Percentiles rank a stretch among this genome's conserved stretches.
phyloP scores from a whole-genome alignment of 2,888 invertebrate genomes.

The Hypselothyrea guttata region DNA sequence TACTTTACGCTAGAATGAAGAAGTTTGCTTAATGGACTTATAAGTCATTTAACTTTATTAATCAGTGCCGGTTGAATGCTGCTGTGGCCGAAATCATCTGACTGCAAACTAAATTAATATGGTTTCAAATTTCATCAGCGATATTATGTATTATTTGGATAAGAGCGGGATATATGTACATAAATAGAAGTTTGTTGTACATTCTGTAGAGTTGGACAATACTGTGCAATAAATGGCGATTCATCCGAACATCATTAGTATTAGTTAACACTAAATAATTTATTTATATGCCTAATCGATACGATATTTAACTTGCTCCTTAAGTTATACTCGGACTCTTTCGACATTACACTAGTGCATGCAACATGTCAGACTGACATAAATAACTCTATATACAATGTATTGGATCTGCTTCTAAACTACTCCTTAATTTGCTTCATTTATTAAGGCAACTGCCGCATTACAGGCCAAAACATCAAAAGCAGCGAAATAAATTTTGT shows the following conservation, averaged over 20 bases:
- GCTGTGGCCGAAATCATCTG: slow-evolving; percentile 17
- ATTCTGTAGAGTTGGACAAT: too few relatives aligned
- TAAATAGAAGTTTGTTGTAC: too few relatives aligned
- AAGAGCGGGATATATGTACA: too few relatives aligned
- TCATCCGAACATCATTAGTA: too few relatives aligned
- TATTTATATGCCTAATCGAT: too few relatives aligned
- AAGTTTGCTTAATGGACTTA: slow-evolving; percentile 70
- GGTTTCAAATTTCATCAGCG: slow-evolving; percentile 32
- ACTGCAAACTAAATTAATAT: slow-evolving; percentile 4
- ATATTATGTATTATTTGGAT: slow-evolving; percentile 12
- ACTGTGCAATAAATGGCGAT: too few relatives aligned
- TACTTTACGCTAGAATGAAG: slow-evolving; percentile 65
- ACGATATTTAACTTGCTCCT: too few relatives aligned
- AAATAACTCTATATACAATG: too few relatives aligned
- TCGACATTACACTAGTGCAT: too few relatives aligned
- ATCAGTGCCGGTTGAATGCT: slow-evolving; percentile 65
- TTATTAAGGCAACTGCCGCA: slow-evolving; percentile 54
- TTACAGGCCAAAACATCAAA: slow-evolving; percentile 45
- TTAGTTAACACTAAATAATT: too few relatives aligned
- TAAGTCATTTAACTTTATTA: slow-evolving; percentile 71
- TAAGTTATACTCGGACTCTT: too few relatives aligned
- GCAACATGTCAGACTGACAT: too few relatives aligned
- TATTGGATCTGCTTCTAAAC: slow-evolving; percentile 12
- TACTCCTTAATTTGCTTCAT: slow-evolving; percentile 55
- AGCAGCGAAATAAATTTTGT: slow-evolving; percentile 58